Percentiles rank a stretch among this genome's conserved stretches.
These are phyloP conservation scores for Aplocera efformata DNA, from an alignment of 2,888 invertebrate genomes.

Conservation along the genomic window DNA sequence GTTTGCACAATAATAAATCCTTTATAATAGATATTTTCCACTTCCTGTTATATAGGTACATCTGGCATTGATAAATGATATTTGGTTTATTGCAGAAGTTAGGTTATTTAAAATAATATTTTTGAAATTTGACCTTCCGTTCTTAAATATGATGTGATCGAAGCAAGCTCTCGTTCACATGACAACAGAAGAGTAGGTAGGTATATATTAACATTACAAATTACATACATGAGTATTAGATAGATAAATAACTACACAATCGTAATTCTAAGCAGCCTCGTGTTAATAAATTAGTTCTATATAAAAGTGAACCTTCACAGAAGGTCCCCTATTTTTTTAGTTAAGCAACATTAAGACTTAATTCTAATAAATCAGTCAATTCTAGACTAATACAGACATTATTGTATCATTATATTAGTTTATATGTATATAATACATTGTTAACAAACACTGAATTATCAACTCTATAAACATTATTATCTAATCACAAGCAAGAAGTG, in stretches of 20 bases:
- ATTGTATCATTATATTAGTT: slow-evolving; percentile 5
- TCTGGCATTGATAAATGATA: too few species aligned
- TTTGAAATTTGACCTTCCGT: too few species aligned
- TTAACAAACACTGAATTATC: slow-evolving; percentile 18
- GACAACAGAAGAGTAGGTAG: too few species aligned
- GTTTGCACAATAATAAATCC: too few species aligned
- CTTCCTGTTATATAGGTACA: too few species aligned
- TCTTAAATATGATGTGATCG: too few species aligned
- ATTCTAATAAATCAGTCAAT: slow-evolving; percentile 40
- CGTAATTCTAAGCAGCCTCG: slow-evolving; percentile 29
- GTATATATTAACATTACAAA: too few species aligned
- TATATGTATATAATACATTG: slow-evolving; percentile 27
- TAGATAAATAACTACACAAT: slow-evolving; percentile 7
- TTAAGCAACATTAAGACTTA: slow-evolving; percentile 25
- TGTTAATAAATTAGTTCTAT: slow-evolving; percentile 27
- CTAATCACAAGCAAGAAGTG: slow-evolving; percentile 34
- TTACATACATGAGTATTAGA: too few species aligned
- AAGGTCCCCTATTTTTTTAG: slow-evolving; percentile 47
- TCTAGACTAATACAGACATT: slow-evolving; percentile 34
- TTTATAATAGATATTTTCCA: too few species aligned
- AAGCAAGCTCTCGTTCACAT: too few species aligned
- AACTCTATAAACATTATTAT: slow-evolving; percentile 17
- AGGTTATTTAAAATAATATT: too few species aligned
- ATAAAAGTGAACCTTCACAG: slow-evolving; percentile 47
- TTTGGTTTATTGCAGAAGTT: too few species aligned